Evolutionary conservation across 2,113 vertebrate genomes (phyloP).

Genomic region (Scomber japonicus): DNA sequence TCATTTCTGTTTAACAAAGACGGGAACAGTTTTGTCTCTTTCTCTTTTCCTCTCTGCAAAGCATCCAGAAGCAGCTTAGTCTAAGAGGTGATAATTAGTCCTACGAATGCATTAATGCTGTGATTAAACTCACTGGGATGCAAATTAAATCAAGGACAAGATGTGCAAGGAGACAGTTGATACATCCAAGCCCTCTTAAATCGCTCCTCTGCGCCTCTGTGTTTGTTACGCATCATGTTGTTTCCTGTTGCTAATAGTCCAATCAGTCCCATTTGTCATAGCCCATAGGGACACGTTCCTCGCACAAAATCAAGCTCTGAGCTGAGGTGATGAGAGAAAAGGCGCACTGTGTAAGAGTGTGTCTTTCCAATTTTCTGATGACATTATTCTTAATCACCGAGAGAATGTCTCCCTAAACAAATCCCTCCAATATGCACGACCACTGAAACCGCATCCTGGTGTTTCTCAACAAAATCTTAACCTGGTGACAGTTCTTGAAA

Average conservation of each 20-base stretch:
- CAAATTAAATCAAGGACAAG: slow-evolving; percentile 5
- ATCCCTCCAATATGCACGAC: slow-evolving; percentile 29
- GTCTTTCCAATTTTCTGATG: slow-evolving; percentile 50
- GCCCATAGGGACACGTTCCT: slow-evolving; percentile 37
- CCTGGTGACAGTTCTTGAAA: slow-evolving; percentile 55
- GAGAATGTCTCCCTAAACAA: slow-evolving; percentile 69
- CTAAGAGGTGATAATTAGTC: slow-evolving; percentile 5
- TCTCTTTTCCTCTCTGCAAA: background rate
- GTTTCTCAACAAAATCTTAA: slow-evolving; percentile 68
- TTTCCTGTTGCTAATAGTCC: slow-evolving; percentile 61
- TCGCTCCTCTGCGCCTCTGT: slow-evolving; percentile 15
- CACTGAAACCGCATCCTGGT: slow-evolving; percentile 68
- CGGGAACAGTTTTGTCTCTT: slow-evolving; percentile 1
- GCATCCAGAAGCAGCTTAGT: background rate
- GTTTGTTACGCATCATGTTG: slow-evolving; percentile 53
- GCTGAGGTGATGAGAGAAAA: slow-evolving; percentile 71
- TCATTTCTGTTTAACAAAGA: slow-evolving; percentile 9
- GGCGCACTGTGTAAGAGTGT: slow-evolving; percentile 34
- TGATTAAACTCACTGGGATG: slow-evolving; percentile 8
- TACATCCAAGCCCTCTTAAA: slow-evolving; percentile 22
- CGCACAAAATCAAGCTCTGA: slow-evolving; percentile 67
- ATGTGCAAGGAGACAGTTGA: slow-evolving; percentile 7
- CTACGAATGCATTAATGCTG: slow-evolving; percentile 19
- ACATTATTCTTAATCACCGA: slow-evolving; percentile 68
- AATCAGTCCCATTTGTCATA: slow-evolving; percentile 45